Evolutionary conservation across 2,797 vertebrate species (phyloP).

Genomic region (Pelobates cultripes): DNA sequence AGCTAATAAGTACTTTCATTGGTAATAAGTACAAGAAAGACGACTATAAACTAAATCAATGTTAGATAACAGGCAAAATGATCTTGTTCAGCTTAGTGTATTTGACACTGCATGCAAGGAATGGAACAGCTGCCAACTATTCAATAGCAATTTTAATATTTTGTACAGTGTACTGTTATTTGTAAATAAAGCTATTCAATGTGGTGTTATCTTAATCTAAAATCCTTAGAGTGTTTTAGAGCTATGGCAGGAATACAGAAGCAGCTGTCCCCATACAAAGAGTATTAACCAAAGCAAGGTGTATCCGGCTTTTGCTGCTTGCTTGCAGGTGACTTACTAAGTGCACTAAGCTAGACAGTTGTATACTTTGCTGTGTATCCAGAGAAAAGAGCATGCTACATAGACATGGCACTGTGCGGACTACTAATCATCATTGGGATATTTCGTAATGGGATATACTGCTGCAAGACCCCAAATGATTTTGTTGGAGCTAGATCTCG

Average conservation of each 20-base stretch:
- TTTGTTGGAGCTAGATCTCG: constrained; percentile 65
- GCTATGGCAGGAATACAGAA: constrained; percentile 59
- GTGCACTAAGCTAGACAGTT: constrained; percentile 14
- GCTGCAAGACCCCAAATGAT: constrained; percentile 66
- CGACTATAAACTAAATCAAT: constrained; percentile 20
- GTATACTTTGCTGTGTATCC: constrained; percentile 40
- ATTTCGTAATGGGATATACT: constrained; percentile 38
- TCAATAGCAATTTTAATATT: constrained; percentile 33
- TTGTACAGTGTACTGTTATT: constrained; percentile 12
- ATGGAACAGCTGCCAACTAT: constrained; percentile 31
- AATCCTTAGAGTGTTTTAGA: constrained; percentile 39
- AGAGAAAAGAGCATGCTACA: constrained; percentile 51
- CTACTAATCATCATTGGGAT: constrained; percentile 61
- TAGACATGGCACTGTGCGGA: constrained; percentile 64
- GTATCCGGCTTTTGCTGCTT: constrained; percentile 56
- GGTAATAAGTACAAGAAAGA: constrained; percentile 14
- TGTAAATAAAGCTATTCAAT: constrained; percentile 38
- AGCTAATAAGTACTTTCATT: constrained; percentile 14
- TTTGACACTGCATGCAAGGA: constrained; percentile 14
- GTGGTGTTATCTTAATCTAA: constrained; percentile 35
- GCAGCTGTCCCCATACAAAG: constrained; percentile 50
- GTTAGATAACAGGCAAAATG: constrained; percentile 26
- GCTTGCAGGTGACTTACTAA: constrained; percentile 64
- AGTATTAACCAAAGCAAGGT: constrained; percentile 50
- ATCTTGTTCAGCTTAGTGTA: background rate